phyloP scores from a whole-genome alignment of 2,113 vertebrate species.

The Melanocharis versteri region DNA sequence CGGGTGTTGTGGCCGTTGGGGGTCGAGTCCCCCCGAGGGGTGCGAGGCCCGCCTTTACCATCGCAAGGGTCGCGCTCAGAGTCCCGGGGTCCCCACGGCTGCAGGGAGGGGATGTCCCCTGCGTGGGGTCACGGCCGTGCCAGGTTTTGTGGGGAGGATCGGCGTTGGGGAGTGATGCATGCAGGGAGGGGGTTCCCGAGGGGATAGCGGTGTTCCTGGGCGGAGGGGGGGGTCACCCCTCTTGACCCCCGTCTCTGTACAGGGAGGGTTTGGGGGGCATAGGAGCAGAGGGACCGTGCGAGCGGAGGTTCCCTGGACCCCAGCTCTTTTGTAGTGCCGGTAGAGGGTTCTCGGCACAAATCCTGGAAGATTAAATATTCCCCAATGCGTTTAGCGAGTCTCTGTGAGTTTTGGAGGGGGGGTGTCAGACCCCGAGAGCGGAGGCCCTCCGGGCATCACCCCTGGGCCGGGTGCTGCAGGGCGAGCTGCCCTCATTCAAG shows the following conservation, averaged over 20 bases:
- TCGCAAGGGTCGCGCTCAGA: not conserved
- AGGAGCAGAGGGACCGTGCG: not conserved
- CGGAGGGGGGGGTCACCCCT: not conserved
- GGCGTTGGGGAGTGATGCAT: no score
- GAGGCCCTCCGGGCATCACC: not conserved
- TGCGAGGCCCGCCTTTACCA: not conserved
- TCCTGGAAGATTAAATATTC: conserved; percentile 11
- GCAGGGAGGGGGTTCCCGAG: not conserved
- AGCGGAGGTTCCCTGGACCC: not conserved
- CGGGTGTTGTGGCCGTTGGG: not conserved
- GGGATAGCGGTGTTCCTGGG: not conserved
- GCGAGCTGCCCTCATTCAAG: not conserved
- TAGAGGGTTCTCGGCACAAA: conserved; percentile 8
- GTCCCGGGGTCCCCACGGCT: not conserved
- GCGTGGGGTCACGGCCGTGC: not conserved
- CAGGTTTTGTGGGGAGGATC: not conserved
- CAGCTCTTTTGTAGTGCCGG: not conserved
- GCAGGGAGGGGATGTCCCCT: no score
- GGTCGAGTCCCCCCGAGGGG: not conserved
- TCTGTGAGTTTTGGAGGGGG: not conserved
- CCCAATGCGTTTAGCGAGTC: not conserved
- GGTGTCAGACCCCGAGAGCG: no score
- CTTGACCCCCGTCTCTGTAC: no score
- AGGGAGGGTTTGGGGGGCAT: not conserved
- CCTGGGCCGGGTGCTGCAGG: not conserved